These are phyloP conservation scores for Deilephila porcellus DNA, from an alignment of 2,888 invertebrate genomes.

Conservation along the genomic window DNA sequence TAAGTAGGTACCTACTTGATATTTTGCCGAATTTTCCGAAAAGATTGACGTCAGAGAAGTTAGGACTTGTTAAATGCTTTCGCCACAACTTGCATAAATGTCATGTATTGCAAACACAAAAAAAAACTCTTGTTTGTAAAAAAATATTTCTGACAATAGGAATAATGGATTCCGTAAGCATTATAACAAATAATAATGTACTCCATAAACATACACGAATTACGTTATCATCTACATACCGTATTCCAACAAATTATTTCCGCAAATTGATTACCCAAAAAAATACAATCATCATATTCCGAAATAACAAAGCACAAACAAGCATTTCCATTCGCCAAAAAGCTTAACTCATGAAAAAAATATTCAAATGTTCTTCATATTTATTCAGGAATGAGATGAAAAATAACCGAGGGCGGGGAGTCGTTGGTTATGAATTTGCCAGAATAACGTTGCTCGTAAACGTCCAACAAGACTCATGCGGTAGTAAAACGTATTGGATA, in stretches of 20 bases:
- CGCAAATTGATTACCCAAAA: neutral
- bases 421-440: conserved; percentile 46
- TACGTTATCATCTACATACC: too few species aligned
- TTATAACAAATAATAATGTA: too few species aligned
- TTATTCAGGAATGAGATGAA: conserved; percentile 48
- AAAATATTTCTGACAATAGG: too few species aligned
- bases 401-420: conserved; percentile 41
- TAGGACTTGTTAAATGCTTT: too few species aligned
- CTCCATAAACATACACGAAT: too few species aligned
- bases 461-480: neutral
- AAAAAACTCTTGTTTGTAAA: too few species aligned
- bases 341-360: conserved; percentile 38
- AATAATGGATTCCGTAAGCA: too few species aligned
- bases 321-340: conserved; percentile 4
- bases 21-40: too few species aligned
- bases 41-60: too few species aligned
- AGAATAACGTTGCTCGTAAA: conserved; percentile 33
- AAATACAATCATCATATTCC: neutral
- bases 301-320: neutral
- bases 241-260: neutral
- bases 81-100: too few species aligned
- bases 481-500: conserved; percentile 1
- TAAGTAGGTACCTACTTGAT: too few species aligned
- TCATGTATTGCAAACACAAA: too few species aligned
- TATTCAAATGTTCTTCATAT: conserved; percentile 51